Conservation (phyloP, 2,888 invertebrate genomes). For the Chloroclystis v-ata region DNA sequence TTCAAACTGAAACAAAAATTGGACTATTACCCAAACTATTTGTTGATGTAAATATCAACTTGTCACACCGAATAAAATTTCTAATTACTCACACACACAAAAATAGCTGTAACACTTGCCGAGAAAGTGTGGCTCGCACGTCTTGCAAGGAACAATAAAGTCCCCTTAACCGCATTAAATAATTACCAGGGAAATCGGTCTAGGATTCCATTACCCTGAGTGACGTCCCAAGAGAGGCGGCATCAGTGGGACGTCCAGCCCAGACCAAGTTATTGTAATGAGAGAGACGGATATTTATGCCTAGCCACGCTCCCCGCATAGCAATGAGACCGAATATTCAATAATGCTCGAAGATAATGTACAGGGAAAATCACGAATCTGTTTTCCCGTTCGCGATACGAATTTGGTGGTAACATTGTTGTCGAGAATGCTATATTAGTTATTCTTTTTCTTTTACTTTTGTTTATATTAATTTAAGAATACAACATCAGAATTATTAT, state of each 20-base stretch:
- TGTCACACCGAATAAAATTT: too few species aligned
- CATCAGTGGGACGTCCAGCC: slow-evolving; percentile 63
- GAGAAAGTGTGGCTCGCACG: slow-evolving; percentile 1
- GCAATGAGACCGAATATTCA: slow-evolving; percentile 50
- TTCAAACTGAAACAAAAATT: too few species aligned
- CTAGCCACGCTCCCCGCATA: slow-evolving; percentile 67
- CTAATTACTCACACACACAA: too few species aligned
- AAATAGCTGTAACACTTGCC: too few species aligned
- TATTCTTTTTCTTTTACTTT: too few species aligned
- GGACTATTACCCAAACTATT: too few species aligned
- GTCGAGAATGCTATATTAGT: too few species aligned
- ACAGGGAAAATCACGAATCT: slow-evolving; percentile 14
- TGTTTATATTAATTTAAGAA: too few species aligned
- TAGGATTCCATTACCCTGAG: slow-evolving; percentile 69
- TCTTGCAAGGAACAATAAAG: slow-evolving; percentile 20
- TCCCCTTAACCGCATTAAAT: slow-evolving; percentile 38
- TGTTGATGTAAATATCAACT: too few species aligned
- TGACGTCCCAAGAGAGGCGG: slow-evolving; percentile 61
- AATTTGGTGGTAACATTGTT: too few species aligned
- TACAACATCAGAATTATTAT: too few species aligned
- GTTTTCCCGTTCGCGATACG: slow-evolving; percentile 4
- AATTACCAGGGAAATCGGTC: slow-evolving; percentile 53
- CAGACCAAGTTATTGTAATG: slow-evolving; percentile 72
- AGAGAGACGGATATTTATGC: slow-evolving; percentile 76
- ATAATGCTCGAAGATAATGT: slow-evolving; percentile 25